These are phyloP conservation scores for Stomatorhinus walkeri DNA, from an alignment of 2,797 vertebrate genomes.

Conservation along the genomic window DNA sequence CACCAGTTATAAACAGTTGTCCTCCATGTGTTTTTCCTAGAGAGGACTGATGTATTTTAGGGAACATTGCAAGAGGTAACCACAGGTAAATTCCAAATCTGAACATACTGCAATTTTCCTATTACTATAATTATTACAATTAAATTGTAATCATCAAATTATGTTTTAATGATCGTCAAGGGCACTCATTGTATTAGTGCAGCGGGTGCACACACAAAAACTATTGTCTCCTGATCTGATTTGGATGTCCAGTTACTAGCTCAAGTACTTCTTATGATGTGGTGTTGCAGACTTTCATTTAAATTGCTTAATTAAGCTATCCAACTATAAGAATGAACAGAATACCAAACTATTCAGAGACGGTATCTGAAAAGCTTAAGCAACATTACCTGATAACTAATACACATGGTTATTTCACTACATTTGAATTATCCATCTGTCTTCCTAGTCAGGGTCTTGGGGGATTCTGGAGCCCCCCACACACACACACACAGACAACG, in stretches of 20 bases:
- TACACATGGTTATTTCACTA: background rate
- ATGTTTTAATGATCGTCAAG: background rate
- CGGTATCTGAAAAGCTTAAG: background rate
- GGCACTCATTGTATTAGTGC: background rate
- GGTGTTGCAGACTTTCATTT: background rate
- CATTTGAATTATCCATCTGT: background rate
- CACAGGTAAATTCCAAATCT: background rate
- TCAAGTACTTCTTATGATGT: background rate
- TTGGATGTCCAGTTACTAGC: background rate
- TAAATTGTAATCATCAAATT: background rate
- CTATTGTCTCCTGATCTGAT: background rate
- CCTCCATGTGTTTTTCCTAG: background rate
- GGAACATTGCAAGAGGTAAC: background rate
- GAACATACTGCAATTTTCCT: background rate
- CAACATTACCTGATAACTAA: background rate
- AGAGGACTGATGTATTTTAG: background rate
- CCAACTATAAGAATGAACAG: background rate
- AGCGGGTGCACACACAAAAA: background rate
- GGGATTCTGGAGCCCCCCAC: background rate
- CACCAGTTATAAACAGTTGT: background rate
- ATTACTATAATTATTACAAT: background rate
- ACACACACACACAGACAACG: background rate
- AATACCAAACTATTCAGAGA: background rate
- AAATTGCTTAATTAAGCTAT: background rate
- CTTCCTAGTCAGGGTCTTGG: background rate